These are phyloP conservation scores for Pachyrhynchus sulphureomaculatus DNA, from an alignment of 1,140 invertebrate genomes.

Conservation along the genomic window DNA sequence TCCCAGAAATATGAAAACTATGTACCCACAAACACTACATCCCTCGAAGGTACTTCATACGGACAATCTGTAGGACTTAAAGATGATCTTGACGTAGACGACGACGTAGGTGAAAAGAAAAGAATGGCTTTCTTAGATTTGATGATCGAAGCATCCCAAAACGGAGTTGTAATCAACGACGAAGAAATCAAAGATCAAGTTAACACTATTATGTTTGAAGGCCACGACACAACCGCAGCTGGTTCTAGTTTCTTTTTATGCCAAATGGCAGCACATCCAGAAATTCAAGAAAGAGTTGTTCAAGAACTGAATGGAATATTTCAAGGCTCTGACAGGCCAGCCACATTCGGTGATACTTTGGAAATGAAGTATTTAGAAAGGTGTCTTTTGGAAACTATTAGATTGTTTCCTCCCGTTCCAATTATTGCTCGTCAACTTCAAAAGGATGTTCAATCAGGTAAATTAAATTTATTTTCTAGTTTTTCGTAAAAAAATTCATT, in stretches of 20 bases:
- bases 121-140: constrained; percentile 92
- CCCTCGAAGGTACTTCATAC: constrained; percentile 70
- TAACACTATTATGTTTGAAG: constrained; percentile 94
- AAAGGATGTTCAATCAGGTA: constrained; percentile 67
- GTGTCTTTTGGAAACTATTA: constrained; percentile 78
- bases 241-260: constrained; percentile 83
- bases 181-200: constrained; percentile 92
- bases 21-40: constrained; percentile 40
- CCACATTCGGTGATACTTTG: constrained; percentile 73
- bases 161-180: constrained; percentile 75
- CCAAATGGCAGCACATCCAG: constrained; percentile 76
- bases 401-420: constrained; percentile 84
- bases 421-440: constrained; percentile 73
- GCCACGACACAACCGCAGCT: constrained; percentile 90
- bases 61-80: constrained; percentile 73
- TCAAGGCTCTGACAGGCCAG: constrained; percentile 72
- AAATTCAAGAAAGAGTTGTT: constrained; percentile 73
- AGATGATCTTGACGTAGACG: constrained; percentile 77
- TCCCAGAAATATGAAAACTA: constrained; percentile 43
- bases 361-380: constrained; percentile 84
- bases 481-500: too few relatives aligned
- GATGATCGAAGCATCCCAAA: constrained; percentile 80
- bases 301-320: constrained; percentile 83
- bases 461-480: too few relatives aligned
- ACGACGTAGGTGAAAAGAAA: constrained; percentile 81